Conservation (phyloP, 2,113 vertebrate genomes). For the Arvicanthis niloticus region DNA sequence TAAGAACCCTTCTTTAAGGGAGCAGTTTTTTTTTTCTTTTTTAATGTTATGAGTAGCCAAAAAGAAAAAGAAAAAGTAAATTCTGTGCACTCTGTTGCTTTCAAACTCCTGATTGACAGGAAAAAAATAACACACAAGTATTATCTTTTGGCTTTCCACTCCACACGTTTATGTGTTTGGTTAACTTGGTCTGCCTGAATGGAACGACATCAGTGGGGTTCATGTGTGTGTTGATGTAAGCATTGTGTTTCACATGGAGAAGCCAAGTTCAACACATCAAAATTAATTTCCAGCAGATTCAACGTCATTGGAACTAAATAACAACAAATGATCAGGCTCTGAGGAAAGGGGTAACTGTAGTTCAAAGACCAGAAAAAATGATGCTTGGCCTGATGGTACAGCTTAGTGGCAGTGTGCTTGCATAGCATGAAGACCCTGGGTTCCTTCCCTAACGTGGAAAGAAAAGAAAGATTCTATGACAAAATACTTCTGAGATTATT, state of each 20-base stretch:
- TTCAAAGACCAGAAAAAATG: constrained; percentile 39
- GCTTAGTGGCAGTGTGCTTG: background rate
- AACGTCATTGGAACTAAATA: constrained; percentile 48
- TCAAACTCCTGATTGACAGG: constrained; percentile 29
- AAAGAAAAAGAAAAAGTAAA: constrained; percentile 37
- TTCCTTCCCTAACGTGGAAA: background rate
- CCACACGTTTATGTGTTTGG: constrained; percentile 22
- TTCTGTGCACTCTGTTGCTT: constrained; percentile 28
- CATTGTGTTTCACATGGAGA: constrained; percentile 57
- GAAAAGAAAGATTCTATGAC: background rate
- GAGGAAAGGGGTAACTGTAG: constrained; percentile 50
- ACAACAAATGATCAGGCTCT: constrained; percentile 45
- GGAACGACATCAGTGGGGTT: background rate
- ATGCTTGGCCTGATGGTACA: background rate
- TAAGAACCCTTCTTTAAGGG: background rate
- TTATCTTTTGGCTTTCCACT: constrained; percentile 47
- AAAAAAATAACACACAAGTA: background rate
- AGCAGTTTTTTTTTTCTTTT: background rate
- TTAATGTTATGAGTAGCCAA: background rate
- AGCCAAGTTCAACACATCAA: constrained; percentile 72
- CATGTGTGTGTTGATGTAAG: background rate
- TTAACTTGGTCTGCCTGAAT: background rate
- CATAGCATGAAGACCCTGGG: background rate
- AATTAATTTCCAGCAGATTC: constrained; percentile 58
- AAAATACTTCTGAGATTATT: background rate